Base-by-base conservation (phyloP, 2,797 vertebrate genomes). In the Pagetopsis macropterus region DNA sequence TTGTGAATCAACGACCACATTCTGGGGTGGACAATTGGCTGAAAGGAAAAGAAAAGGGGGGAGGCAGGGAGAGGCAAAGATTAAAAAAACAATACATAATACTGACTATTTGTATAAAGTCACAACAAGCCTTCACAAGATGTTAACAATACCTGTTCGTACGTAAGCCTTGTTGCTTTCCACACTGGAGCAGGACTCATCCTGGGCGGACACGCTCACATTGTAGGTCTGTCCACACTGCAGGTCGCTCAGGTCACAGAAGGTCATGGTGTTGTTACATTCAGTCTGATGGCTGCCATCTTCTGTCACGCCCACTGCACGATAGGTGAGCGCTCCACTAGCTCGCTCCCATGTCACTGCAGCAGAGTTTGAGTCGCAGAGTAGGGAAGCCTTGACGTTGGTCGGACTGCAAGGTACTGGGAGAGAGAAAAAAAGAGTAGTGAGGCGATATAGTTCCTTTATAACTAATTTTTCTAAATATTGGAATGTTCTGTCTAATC, bases 1-100 rank as follows among this genome's bases (percentile, higher is more conserved):
- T 19, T 75, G 37, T n/a, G 72, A 44, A 9, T 31, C 10, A 15
- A 91, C 76, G 2, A 10, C 13, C 59, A 95, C 88, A 1, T 88
- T 43, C 67, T 91, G 87, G n/a, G 94, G 94, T 21, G 88, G 13
- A 79, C 94, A 95, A 0, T 92, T 94, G 0, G 88, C 94, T 94
- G 84, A 41, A 43, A 33, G 43, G 23, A 70, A 75, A 27, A 52
- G 6, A 12, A 11, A 55, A 9, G 10, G 1, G 5, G 16, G 9
- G 14, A 65, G 45, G 14, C 2, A 15, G 3, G 58, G 45, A 40
- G 33, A 56, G 33, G 8, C 14, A 59, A 55, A 52, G 9, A 43
- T 8, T 5, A 57, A 71, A 43, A 14, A 4, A 16, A 57, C 10
- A 46, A 46, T 13, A 23, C 54, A 43, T 16, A 43, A 5, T 17